phyloP scores from a whole-genome alignment of 1,140 invertebrate genomes.

The Portunus trituberculatus region DNA sequence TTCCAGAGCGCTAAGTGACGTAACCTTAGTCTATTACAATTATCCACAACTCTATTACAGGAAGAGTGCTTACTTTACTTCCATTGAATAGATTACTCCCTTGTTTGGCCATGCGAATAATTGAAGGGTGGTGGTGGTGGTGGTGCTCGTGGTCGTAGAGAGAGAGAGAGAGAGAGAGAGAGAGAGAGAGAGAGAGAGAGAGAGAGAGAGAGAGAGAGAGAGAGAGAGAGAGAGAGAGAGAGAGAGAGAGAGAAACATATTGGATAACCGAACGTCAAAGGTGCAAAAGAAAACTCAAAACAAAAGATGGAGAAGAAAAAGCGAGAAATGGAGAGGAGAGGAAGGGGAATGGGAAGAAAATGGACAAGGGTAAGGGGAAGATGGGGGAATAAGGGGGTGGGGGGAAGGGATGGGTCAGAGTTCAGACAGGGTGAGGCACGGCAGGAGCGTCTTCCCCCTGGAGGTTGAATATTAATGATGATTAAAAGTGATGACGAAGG shows the following conservation, averaged over 20 bases:
- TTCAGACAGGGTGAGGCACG: not conserved
- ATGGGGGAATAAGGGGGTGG: not conserved
- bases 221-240: conserved; percentile 22
- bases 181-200: not conserved
- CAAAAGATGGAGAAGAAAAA: not conserved
- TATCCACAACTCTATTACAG: not conserved
- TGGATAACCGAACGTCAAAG: not conserved
- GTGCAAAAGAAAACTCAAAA: not conserved
- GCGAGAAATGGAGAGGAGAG: not conserved
- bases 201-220: not conserved
- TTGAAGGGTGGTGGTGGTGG: not conserved
- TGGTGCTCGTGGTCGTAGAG: not conserved
- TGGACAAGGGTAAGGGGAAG: not conserved
- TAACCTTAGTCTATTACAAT: not conserved
- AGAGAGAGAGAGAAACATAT: not conserved
- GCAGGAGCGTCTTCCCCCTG: no score
- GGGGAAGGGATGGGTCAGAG: not conserved
- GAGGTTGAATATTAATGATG: not conserved
- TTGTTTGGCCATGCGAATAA: not conserved
- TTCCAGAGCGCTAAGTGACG: not conserved
- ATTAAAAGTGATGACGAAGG: not conserved
- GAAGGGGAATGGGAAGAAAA: no score
- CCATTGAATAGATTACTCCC: not conserved
- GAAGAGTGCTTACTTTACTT: not conserved
- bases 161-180: conserved; percentile 8